Evolutionary conservation across 1,140 invertebrate genomes (phyloP), one percentile per base, ranked within the genome.

Genomic region (Glossosoma conforme): DNA sequence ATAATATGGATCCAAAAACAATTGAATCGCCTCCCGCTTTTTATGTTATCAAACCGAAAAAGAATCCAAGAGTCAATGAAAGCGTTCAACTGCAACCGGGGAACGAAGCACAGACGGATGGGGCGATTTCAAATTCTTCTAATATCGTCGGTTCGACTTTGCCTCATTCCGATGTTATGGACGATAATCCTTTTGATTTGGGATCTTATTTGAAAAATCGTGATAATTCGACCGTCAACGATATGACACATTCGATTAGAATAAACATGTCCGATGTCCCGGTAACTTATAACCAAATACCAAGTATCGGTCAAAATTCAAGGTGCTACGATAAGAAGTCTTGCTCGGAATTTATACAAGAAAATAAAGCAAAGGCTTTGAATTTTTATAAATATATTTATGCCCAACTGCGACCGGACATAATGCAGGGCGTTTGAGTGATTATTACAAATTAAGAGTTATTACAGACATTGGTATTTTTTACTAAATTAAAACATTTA

Each of bases 341-440:
- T 2, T 56, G 54, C 35, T 38, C 48, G 1, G 52, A 41, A 44
- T 52, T 40, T 22, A 40, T 56, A 21, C 54, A 48, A 2, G 66
- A 74, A 37, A 69, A 73, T 46, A 66, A 59, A 24, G 67, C 70
- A 38, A 71, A 67, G 54, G 72, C 72, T 3, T 58, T 73, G 28
- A 68, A 74, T 57, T 73, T 72, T 57, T 74, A 74, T 48, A 74
- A 72, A 62, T 71, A 70, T 53, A 64, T 74, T 15, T 56, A 44
- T 15, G 71, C 42, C 9, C 50, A 52, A 25, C 33, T 46, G 19
- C 38, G 48, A 5, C 48, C 48, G 15, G 28, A 35, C 15, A 51
- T 9, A 36, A 5, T n/a, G n/a, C 24, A 36, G 15, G 15, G 13
- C 14, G 13, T 9, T 36, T 36, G 15, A 36, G 17, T 13, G 5